phyloP scores from a whole-genome alignment of 2,888 invertebrate species.

The Cryptus viduatorius region DNA sequence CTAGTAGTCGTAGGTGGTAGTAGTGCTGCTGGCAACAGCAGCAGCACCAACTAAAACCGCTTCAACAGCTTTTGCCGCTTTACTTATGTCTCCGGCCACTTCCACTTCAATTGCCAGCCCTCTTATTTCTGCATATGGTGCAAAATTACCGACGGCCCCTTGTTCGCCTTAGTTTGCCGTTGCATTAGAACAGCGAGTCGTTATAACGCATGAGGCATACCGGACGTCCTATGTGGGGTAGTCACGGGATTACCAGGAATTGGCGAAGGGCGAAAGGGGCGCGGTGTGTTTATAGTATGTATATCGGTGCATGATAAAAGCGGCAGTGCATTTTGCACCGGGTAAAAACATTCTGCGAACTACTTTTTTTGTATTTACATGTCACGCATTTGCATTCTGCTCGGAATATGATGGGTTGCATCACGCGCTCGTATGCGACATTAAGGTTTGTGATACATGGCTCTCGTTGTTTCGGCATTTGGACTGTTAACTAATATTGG shows the following conservation, averaged over 20 bases:
- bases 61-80: slow-evolving; percentile 54
- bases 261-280: slow-evolving; percentile 45
- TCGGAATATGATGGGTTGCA: neutral
- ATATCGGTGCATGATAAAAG: slow-evolving; percentile 59
- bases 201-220: slow-evolving; percentile 57
- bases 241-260: slow-evolving; percentile 70
- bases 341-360: neutral
- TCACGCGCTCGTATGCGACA: neutral
- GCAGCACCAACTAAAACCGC: slow-evolving; percentile 51
- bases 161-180: slow-evolving; percentile 22
- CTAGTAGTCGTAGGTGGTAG: neutral
- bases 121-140: slow-evolving; percentile 47
- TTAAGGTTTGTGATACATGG: neutral
- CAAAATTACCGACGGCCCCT: slow-evolving; percentile 35
- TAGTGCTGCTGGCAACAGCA: neutral
- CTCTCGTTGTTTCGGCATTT: slow-evolving; percentile 1
- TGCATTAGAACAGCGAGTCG: slow-evolving; percentile 11
- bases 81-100: slow-evolving; percentile 12
- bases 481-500: slow-evolving; percentile 28
- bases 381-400: neutral
- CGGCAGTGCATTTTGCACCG: slow-evolving; percentile 2
- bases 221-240: slow-evolving; percentile 67
- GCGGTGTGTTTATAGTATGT: slow-evolving; percentile 22
- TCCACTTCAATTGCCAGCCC: slow-evolving; percentile 34
- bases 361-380: neutral